Evolutionary conservation across 2,888 invertebrate species (phyloP).

Genomic region (Drosophila maculinotata): DNA sequence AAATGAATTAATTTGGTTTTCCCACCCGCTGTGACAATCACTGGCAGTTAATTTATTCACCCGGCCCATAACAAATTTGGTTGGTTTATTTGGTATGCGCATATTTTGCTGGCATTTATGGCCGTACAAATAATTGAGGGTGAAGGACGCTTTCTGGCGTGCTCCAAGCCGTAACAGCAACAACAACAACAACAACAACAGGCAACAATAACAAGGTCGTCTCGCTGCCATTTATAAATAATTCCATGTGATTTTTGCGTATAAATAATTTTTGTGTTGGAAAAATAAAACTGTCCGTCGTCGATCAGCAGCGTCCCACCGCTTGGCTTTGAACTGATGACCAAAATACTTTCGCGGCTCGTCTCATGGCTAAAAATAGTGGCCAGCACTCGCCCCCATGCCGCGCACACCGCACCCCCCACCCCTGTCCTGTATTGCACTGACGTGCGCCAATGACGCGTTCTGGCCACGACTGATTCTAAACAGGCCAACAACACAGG

Average conservation of each 20-base stretch:
- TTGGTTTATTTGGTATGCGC: conserved; percentile 48
- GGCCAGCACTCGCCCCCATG: conserved; percentile 46
- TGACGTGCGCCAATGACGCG: conserved; percentile 79
- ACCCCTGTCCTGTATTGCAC: conserved; percentile 25
- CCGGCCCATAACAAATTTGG: neutral
- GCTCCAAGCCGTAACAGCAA: conserved; percentile 54
- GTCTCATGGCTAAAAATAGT: conserved; percentile 76
- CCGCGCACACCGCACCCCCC: conserved; percentile 2
- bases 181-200: conserved; percentile 26
- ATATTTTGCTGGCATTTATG: conserved; percentile 64
- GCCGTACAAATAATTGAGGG: conserved; percentile 67
- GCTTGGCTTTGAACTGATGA: conserved; percentile 63
- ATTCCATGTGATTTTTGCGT: conserved; percentile 69
- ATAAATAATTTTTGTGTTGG: conserved; percentile 69
- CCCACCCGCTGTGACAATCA: conserved; percentile 32
- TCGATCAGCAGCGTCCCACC: conserved; percentile 14
- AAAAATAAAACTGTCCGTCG: conserved; percentile 70
- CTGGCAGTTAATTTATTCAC: conserved; percentile 17
- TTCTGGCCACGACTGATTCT: conserved; percentile 52
- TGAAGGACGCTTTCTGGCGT: conserved; percentile 75
- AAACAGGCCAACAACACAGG: conserved; percentile 53
- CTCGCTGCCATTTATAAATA: conserved; percentile 73
- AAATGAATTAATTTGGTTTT: conserved; percentile 6
- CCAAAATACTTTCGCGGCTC: conserved; percentile 75
- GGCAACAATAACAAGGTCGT: conserved; percentile 69